phyloP scores from a whole-genome alignment of 64 coral and sea anemone genomes.

The Montipora efflorescens region DNA sequence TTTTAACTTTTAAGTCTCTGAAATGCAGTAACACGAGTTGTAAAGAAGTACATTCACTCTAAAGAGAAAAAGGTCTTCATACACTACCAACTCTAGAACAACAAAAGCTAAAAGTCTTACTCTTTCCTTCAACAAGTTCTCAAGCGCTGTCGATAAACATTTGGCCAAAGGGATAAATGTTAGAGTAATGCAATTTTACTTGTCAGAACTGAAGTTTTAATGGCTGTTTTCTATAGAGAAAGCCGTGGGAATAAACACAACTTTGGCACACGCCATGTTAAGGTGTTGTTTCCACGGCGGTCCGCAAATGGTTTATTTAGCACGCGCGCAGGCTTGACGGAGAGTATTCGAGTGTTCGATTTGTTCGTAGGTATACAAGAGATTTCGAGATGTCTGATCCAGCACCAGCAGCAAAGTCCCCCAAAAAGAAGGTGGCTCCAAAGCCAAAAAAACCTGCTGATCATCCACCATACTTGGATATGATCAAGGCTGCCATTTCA shows the following conservation, averaged over 20 bases:
- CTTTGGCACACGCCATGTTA: background rate
- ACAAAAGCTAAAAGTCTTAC: background rate
- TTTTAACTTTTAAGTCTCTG: background rate
- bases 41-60: background rate
- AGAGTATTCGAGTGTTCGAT: background rate
- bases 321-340: background rate
- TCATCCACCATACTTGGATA: constrained; percentile 19
- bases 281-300: background rate
- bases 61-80: background rate
- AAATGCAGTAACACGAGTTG: background rate
- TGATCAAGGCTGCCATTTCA: constrained; percentile 30
- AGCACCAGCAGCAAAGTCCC: background rate
- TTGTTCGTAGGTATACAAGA: background rate
- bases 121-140: background rate
- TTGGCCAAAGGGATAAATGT: background rate
- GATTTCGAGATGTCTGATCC: constrained; percentile 11
- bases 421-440: background rate
- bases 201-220: background rate
- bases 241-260: background rate
- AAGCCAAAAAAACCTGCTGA: constrained; percentile 14
- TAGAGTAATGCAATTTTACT: background rate
- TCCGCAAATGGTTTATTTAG: background rate
- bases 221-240: background rate
- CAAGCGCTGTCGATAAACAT: background rate
- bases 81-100: background rate